phyloP scores from a whole-genome alignment of 2,797 vertebrate genomes.

The Muscicapa comitata region DNA sequence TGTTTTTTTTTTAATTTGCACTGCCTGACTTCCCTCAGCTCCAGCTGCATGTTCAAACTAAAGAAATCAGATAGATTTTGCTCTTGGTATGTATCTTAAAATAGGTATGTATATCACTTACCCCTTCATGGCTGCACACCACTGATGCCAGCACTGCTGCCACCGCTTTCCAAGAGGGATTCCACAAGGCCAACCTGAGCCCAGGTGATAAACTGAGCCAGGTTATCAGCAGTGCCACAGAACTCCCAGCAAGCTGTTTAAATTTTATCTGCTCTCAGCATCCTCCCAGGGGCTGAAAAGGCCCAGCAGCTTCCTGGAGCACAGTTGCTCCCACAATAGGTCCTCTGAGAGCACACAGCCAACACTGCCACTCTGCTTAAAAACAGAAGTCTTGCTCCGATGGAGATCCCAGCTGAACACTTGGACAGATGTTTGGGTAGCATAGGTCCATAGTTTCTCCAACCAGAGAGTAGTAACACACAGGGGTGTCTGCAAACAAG shows the following conservation, averaged over 20 bases:
- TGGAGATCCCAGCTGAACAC: not conserved
- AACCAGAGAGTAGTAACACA: not conserved
- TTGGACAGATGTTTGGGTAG: not conserved
- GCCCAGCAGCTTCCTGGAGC: not conserved
- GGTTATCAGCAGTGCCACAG: not conserved
- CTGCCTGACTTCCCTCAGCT: not conserved
- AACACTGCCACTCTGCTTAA: not conserved
- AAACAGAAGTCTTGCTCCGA: not conserved
- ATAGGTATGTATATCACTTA: not conserved
- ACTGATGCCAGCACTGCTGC: not conserved
- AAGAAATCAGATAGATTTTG: not conserved
- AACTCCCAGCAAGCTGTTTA: not conserved
- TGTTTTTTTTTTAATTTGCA: not conserved
- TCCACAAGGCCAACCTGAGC: not conserved
- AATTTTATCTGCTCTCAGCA: not conserved
- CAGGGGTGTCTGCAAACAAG: not conserved
- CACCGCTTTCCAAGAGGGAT: rapidly evolving
- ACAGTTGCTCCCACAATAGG: not conserved
- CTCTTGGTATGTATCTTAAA: not conserved
- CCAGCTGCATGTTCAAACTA: not conserved
- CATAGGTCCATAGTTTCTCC: not conserved
- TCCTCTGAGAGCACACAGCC: not conserved
- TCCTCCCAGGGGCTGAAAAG: not conserved
- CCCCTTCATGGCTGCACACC: not conserved
- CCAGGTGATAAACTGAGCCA: not conserved